Evolutionary conservation across 2,113 vertebrate species (phyloP), one percentile per base, ranked within the genome.

Genomic region (Oriolus oriolus): DNA sequence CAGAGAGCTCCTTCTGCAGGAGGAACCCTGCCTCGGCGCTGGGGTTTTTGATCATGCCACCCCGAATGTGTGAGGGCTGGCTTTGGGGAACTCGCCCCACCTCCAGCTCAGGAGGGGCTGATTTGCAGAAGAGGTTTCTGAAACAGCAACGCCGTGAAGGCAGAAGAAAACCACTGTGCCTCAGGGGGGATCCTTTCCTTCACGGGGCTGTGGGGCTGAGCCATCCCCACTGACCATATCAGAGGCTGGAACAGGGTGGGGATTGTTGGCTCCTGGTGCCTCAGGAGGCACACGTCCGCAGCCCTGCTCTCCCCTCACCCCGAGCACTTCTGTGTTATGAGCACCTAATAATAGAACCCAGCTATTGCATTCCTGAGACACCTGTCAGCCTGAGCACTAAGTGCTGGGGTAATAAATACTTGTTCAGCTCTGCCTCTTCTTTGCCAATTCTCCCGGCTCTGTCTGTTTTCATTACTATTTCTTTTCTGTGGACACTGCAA

Each of bases 401-500:
- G 90, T 88, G 92, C 75, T 4, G 30, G 68, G 49, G 68, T 90
- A 92, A 97, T 95, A 94, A 88, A 96, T 85, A 70, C 95, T 86
- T 78, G 64, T 85, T 92, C 88, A 90, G 85, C 85, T 93, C 30
- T 93, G 92, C 85, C 60, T 92, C 69, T 84, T 94, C 93, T 87
- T 85, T 3, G 3, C 74, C 92, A 84, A 74, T 90, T 89, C 92
- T 94, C 88, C 80, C 1, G 4, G 79, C 88, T 90, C 92, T 92
- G 95, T 78, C 90, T 93, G 76, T 68, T 97, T 97, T 89, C 92
- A 95, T 96, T 91, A 96, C 81, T 64, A 52, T 91, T 95, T 85
- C 66, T 95, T 95, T 95, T 95, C 83, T 94, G 90, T 93, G 96
- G 92, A 94, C 96, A 94, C 64, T 92, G 93, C 94, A 97, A 91